Evolutionary conservation across 1,140 invertebrate genomes (phyloP), one percentile per base, ranked within the genome.

Genomic region (Neocloeon triangulifer): DNA sequence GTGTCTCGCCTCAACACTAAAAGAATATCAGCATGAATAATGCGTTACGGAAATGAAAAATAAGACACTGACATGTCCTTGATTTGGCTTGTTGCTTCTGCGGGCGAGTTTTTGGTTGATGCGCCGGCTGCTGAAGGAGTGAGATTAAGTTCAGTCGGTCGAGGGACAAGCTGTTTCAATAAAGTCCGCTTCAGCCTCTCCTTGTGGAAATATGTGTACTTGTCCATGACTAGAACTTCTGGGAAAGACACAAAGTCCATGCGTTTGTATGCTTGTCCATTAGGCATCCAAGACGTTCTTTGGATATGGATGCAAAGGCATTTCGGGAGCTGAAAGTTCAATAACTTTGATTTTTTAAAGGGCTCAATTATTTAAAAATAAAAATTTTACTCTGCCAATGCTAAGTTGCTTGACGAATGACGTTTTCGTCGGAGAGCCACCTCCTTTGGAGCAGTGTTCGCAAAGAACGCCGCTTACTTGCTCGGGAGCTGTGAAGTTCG

Each of bases 281-380:
- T 68, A 27, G 65, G 53, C 38, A 70, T 59, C 81, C 84, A 91
- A 25, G 71, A 69, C 16, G 80, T 84, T 36, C 85, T 63, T 23
- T 75, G 70, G 43, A 94, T 72, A 51, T 92, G 86, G 40, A 94
- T 61, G 53, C 82, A 84, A 32, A 88, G 55, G 48, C 74, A 78
- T 37, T 64, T 53, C 17, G 81, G 80, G 37, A 80, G 48, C 72
- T 78, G 49, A 35, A 58, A 56, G 23, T 32, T 37, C 3, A 15
- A 37, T n/a, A 19, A 19, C 23, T 19, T 22, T 8, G 29, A 27
- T 18, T n/a, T 33, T 22, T 33, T 21, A 12, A 36, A 10, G 15
- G n/a, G 20, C 10, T 33, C 10, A n/a, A 18, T 8, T 36, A 33
- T 19, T 15, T 26, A 9, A 23, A 32, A 26, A 36, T n/a, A 26